Conservation (phyloP, 2,888 invertebrate species). For the Acrobasis suavella region DNA sequence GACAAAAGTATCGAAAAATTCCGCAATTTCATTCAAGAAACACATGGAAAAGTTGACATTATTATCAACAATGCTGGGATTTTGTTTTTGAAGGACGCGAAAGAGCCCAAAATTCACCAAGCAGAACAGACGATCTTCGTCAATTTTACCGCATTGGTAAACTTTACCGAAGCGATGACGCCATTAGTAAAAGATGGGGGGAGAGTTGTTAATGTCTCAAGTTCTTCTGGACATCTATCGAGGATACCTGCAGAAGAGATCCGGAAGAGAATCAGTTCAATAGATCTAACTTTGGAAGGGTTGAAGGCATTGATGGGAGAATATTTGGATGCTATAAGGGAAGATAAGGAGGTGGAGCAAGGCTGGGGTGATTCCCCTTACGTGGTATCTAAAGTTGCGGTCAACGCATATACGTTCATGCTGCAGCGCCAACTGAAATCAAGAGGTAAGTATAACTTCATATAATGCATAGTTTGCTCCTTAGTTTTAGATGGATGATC, state of each 20-base stretch:
- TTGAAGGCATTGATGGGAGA: conserved; percentile 82
- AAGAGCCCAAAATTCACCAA: conserved; percentile 56
- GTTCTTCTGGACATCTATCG: conserved; percentile 85
- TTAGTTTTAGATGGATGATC: no score
- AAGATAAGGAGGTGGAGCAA: conserved; percentile 47
- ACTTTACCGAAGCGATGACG: conserved; percentile 83
- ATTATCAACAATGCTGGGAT: conserved; percentile 89
- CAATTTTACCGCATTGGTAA: conserved; percentile 62
- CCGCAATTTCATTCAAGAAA: conserved; percentile 74
- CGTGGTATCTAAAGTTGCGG: conserved; percentile 87
- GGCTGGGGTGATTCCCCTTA: conserved; percentile 86
- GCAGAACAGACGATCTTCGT: conserved; percentile 61
- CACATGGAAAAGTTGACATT: conserved; percentile 85
- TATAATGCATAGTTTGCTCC: background rate
- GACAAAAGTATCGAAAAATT: conserved; percentile 81
- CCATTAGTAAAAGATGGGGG: conserved; percentile 85
- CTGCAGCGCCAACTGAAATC: conserved; percentile 77
- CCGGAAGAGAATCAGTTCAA: conserved; percentile 66
- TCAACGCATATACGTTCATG: conserved; percentile 86
- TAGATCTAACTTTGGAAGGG: conserved; percentile 76
- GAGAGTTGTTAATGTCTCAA: conserved; percentile 88
- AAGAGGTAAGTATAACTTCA: conserved; percentile 47
- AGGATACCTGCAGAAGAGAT: conserved; percentile 82
- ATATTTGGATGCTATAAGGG: conserved; percentile 82
- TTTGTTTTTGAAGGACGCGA: conserved; percentile 61